Evolutionary conservation across 1,140 invertebrate genomes (phyloP), one percentile per base, ranked within the genome.

Genomic region (Macrosteles quadrilineatus): DNA sequence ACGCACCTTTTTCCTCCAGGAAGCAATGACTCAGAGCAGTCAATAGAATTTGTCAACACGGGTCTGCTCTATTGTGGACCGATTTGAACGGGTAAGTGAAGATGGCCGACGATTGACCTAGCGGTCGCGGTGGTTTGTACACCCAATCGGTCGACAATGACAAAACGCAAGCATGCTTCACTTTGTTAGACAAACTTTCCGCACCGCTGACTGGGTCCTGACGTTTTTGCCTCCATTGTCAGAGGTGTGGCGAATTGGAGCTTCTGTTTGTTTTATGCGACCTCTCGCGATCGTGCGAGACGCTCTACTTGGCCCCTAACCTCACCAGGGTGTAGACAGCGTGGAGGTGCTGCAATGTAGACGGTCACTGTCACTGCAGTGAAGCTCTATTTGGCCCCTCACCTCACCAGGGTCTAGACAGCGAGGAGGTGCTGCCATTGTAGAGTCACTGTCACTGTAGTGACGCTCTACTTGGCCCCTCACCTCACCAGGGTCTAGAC

Each of bases 101-200:
- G 55, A 59, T 59, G 55, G 55, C 55, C 12, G 53, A 23, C 30
- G 53, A 55, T 31, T 57, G 47, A 68, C 66, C 47, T 68, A 57
- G 66, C 53, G 66, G 66, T 68, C 63, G 31, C 63, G 32, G 19
- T 43, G 29, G 27, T 64, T 64, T 25, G 27, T 43, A 45, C 63
- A 40, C 31, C 32, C 63, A 66, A 40, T 43, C 23, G 55, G 55
- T 29, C 32, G 63, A 66, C 63, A 66, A 66, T 66, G 63, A 66
- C 63, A 66, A 66, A 66, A 66, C 63, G 32, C 63, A 43, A 66
- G 63, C 63, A 66, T 66, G 63, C 32, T 43, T 66, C 63, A 66
- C 63, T 66, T 66, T 66, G 63, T 66, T 66, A 66, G 32, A 43
- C 40, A 45, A 66, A 66, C 63, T 66, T 66, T 66, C 63, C 63